These are phyloP conservation scores for Eriosoma lanigerum DNA, from an alignment of 1,140 invertebrate species.

Conservation along the genomic window DNA sequence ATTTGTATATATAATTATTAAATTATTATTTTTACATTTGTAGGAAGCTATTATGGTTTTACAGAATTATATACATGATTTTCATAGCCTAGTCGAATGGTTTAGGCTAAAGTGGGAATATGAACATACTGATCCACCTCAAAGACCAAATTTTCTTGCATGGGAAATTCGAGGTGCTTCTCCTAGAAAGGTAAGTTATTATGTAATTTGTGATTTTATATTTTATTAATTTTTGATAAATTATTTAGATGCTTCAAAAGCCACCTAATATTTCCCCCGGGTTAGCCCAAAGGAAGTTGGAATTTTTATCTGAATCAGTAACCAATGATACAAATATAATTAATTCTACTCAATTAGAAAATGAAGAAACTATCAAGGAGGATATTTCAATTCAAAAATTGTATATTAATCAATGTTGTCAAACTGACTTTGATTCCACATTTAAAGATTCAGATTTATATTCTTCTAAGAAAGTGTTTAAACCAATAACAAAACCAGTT, in stretches of 20 bases:
- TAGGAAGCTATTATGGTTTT: conserved; percentile 91
- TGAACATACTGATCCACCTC: conserved; percentile 81
- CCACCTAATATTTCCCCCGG: conserved; percentile 25
- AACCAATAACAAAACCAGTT: conserved; percentile 42
- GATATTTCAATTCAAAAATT: conserved; percentile 29
- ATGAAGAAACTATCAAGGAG: conserved; percentile 4
- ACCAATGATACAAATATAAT: conserved; percentile 29
- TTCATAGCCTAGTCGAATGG: conserved; percentile 89
- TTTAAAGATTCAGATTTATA: not conserved
- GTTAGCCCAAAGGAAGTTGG: conserved; percentile 23
- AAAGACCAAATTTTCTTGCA: conserved; percentile 82
- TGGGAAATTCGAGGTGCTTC: conserved; percentile 95
- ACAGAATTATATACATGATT: conserved; percentile 91
- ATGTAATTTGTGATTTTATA: not conserved
- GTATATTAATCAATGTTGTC: conserved; percentile 36
- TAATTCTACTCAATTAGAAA: conserved; percentile 22
- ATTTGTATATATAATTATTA: not conserved
- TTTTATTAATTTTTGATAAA: not conserved
- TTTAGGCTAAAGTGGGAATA: conserved; percentile 90
- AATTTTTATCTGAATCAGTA: conserved; percentile 31
- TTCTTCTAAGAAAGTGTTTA: conserved; percentile 26
- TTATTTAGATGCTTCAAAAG: conserved; percentile 46
- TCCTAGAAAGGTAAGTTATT: conserved; percentile 62
- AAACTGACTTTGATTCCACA: conserved; percentile 26
- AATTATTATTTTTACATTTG: conserved; percentile 49